These are phyloP conservation scores for Mormyrops boulengeri DNA, from an alignment of 2,797 vertebrate genomes.

Conservation along the genomic window DNA sequence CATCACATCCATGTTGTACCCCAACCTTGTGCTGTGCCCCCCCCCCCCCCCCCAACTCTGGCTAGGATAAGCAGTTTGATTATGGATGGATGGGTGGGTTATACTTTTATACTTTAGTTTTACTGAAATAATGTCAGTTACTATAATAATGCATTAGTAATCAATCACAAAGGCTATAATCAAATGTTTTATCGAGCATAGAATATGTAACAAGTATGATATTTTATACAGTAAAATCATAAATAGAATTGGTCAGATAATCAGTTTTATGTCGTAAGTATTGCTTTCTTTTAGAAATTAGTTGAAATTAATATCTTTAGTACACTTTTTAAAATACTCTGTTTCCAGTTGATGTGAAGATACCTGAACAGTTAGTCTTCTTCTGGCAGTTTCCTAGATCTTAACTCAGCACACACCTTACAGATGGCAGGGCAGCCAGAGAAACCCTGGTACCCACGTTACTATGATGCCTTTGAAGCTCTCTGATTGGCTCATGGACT, in stretches of 20 bases:
- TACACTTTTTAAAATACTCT: background rate
- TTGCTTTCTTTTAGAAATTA: background rate
- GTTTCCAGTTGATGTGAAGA: background rate
- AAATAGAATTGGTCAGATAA: background rate
- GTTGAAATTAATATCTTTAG: background rate
- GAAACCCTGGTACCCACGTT: background rate
- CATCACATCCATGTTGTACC: background rate
- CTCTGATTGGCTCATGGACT: background rate
- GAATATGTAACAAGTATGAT: background rate
- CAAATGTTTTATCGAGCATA: background rate
- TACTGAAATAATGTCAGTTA: background rate
- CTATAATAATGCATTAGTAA: background rate
- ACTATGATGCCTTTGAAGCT: background rate
- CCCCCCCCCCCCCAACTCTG: background rate
- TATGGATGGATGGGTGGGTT: background rate
- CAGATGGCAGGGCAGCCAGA: background rate
- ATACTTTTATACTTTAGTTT: background rate
- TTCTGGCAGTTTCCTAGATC: background rate
- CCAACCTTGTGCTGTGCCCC: too few species aligned
- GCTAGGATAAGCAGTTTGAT: background rate
- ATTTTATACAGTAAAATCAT: background rate
- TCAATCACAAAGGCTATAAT: background rate
- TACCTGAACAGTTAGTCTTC: background rate
- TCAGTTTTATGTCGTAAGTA: background rate
- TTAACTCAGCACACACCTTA: background rate